Conservation (phyloP, 2,113 vertebrate genomes). For the Rhynchomys soricoides region DNA sequence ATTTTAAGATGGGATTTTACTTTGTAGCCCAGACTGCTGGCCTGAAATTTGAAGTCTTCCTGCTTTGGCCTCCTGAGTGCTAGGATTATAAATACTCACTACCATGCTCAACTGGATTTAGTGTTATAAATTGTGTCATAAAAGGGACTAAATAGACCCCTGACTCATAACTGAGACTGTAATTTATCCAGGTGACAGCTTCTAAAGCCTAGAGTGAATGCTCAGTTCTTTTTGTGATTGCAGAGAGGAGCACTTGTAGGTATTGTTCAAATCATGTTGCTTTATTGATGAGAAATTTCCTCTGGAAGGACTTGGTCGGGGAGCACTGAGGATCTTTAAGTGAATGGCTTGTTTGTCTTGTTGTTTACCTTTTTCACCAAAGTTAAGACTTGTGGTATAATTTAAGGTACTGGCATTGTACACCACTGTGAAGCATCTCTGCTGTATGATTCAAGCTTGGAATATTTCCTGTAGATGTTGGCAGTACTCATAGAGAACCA, state of each 20-base stretch:
- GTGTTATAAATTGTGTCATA: slow-evolving; percentile 53
- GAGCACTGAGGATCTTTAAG: slow-evolving; percentile 4
- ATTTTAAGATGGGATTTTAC: not conserved
- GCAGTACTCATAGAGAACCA: slow-evolving; percentile 10
- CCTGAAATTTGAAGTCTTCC: not conserved
- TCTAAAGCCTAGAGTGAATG: slow-evolving; percentile 13
- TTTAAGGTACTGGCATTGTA: slow-evolving; percentile 7
- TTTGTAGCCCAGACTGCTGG: not conserved
- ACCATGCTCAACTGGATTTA: slow-evolving; percentile 37
- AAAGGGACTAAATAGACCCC: slow-evolving; percentile 3
- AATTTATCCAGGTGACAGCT: slow-evolving; percentile 2
- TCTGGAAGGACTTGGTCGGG: slow-evolving; percentile 2
- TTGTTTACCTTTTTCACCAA: not conserved
- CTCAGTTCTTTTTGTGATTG: slow-evolving; percentile 2
- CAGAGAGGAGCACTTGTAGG: slow-evolving; percentile 10
- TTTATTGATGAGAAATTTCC: slow-evolving; percentile 36
- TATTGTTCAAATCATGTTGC: slow-evolving; percentile 28
- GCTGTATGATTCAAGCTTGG: slow-evolving; percentile 24
- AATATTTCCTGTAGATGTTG: not conserved
- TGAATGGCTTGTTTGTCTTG: not conserved
- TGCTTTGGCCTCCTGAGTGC: not conserved
- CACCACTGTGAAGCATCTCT: slow-evolving; percentile 19
- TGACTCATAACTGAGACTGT: slow-evolving; percentile 8
- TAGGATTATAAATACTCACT: not conserved
- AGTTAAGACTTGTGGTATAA: not conserved